These are phyloP conservation scores for Oncorhynchus masou DNA, from an alignment of 2,113 vertebrate species.

Conservation along the genomic window DNA sequence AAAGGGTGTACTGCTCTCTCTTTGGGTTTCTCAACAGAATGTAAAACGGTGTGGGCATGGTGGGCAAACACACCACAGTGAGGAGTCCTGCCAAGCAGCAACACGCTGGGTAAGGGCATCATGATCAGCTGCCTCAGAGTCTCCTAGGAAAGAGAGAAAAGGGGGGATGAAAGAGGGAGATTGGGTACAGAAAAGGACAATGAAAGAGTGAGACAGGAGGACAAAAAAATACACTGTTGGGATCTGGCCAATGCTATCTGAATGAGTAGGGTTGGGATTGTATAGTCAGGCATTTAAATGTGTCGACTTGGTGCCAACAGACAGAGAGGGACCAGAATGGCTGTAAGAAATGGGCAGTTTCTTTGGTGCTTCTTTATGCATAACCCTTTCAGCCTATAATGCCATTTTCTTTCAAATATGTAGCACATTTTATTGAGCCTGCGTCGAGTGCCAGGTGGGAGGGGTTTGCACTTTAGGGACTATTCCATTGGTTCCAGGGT, in stretches of 20 bases:
- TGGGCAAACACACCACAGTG: slow-evolving; percentile 57
- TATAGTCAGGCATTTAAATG: slow-evolving; percentile 39
- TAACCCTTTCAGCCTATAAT: neutral
- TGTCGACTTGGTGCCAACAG: slow-evolving; percentile 46
- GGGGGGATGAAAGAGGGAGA: slow-evolving; percentile 1
- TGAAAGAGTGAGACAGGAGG: neutral
- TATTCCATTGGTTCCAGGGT: neutral
- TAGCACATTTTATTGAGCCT: too few relatives aligned
- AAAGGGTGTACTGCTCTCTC: neutral
- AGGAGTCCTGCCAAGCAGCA: slow-evolving; percentile 61
- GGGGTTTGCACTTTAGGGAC: neutral
- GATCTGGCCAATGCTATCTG: slow-evolving; percentile 30
- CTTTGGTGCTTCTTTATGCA: slow-evolving; percentile 20
- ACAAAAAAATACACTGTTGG: slow-evolving; percentile 15
- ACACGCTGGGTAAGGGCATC: slow-evolving; percentile 68
- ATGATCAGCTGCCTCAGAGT: slow-evolving; percentile 67
- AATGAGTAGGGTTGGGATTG: slow-evolving; percentile 43
- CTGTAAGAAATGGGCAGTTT: slow-evolving; percentile 26
- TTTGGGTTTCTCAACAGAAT: neutral
- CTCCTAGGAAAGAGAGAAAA: slow-evolving; percentile 46
- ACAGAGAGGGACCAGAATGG: slow-evolving; percentile 33
- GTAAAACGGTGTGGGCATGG: neutral
- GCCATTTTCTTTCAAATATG: too few relatives aligned
- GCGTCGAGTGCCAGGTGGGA: too few relatives aligned
- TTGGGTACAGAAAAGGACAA: neutral